Conservation (phyloP, 2,113 vertebrate genomes). For the Dasyornis broadbenti region DNA sequence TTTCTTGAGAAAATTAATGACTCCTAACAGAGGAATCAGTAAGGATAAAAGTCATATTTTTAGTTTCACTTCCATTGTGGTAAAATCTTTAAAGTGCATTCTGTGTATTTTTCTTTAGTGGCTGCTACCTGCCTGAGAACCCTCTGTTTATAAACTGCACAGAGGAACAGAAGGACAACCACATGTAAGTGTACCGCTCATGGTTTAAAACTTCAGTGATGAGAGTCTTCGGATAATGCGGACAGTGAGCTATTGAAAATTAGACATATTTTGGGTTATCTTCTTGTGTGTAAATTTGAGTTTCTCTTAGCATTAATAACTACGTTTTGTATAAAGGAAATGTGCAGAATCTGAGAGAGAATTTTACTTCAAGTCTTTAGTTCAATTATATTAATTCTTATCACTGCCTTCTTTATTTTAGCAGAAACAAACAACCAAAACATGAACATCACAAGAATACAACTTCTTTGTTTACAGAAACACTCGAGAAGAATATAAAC, state of each 20-base stretch:
- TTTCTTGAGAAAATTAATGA: neutral
- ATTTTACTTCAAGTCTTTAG: neutral
- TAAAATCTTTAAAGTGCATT: neutral
- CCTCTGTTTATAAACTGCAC: constrained; percentile 75
- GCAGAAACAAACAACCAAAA: constrained; percentile 30
- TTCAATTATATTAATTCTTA: neutral
- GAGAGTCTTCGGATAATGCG: neutral
- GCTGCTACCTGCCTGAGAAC: constrained; percentile 73
- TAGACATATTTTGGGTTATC: neutral
- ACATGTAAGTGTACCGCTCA: constrained; percentile 45
- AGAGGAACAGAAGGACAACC: neutral
- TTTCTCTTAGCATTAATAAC: neutral
- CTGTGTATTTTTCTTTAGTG: constrained; percentile 51
- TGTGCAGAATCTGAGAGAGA: neutral
- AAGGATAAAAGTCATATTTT: neutral
- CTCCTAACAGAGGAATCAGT: neutral
- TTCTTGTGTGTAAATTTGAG: neutral
- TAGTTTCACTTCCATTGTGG: neutral
- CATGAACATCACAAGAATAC: constrained; percentile 17
- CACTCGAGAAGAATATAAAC: constrained; percentile 39
- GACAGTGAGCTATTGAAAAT: neutral
- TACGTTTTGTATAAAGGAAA: neutral
- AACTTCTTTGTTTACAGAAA: neutral
- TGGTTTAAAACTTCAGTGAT: neutral
- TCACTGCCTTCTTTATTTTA: constrained; percentile 1